Conservation (phyloP, 35 echinoderm and acorn worm species). For the Chiridota heheva region DNA sequence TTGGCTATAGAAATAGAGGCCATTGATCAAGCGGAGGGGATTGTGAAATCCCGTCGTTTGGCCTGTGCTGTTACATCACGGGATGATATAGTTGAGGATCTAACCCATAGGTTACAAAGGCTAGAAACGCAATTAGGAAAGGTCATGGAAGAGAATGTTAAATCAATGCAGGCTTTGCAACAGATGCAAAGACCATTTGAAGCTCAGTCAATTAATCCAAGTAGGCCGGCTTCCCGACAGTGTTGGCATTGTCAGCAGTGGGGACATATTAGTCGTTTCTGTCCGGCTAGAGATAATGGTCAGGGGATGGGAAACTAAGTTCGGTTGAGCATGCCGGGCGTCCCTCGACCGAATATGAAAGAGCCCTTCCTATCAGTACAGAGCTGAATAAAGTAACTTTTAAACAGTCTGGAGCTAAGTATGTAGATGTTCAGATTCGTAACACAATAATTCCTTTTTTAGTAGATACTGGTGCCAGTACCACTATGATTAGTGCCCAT, state of each 20-base stretch:
- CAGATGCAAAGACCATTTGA: background rate
- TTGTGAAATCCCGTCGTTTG: background rate
- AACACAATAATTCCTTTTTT: background rate
- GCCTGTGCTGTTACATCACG: background rate
- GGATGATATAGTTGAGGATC: background rate
- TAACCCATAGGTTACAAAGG: background rate
- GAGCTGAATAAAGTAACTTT: no score
- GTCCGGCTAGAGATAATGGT: background rate
- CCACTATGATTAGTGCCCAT: background rate
- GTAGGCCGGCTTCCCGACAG: background rate
- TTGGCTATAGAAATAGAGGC: slow-evolving; percentile 11
- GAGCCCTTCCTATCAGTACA: background rate
- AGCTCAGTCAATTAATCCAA: background rate
- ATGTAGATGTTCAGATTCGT: background rate
- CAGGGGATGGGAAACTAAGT: background rate
- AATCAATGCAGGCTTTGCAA: background rate
- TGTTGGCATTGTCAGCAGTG: slow-evolving; percentile 27
- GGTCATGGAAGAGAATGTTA: slow-evolving; percentile 8
- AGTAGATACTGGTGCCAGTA: background rate
- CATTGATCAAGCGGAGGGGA: slow-evolving; percentile 8
- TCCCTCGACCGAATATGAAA: background rate
- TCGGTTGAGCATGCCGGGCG: background rate
- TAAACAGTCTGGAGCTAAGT: no score
- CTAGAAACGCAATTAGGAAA: background rate
- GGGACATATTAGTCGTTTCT: slow-evolving; percentile 13